Conservation (phyloP, 1,140 invertebrate species). For the Berghia stephanieae region DNA sequence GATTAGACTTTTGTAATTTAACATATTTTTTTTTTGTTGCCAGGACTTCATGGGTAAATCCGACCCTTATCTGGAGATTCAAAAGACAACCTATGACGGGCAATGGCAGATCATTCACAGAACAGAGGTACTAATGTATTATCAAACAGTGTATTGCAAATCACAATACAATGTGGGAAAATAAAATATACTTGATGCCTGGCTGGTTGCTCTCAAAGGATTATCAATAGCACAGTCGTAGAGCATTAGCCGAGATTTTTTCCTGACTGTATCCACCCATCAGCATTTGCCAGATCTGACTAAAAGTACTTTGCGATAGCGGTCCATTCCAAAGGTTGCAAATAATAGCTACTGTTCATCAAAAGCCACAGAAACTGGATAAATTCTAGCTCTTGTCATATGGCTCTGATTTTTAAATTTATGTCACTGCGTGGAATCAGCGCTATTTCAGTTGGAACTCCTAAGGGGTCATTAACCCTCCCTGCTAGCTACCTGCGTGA, state of each 20-base stretch:
- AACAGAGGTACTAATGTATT: slow-evolving; percentile 51
- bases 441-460: too few species aligned
- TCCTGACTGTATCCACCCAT: background rate
- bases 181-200: background rate
- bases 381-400: too few species aligned
- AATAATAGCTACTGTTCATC: too few species aligned
- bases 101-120: slow-evolving; percentile 56
- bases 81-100: slow-evolving; percentile 67
- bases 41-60: slow-evolving; percentile 72
- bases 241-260: background rate
- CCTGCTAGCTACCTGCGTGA: too few species aligned
- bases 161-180: background rate
- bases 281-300: background rate
- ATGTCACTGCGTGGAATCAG: too few species aligned
- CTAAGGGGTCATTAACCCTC: too few species aligned
- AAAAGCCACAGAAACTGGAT: too few species aligned
- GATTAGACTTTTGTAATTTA: too few species aligned
- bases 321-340: too few species aligned
- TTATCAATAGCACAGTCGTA: background rate
- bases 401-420: too few species aligned
- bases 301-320: background rate
- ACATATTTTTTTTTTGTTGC: background rate
- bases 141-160: too few species aligned
- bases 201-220: background rate
- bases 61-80: slow-evolving; percentile 72